Evolutionary conservation across 2,797 vertebrate genomes (phyloP).

Genomic region (Rachycentron canadum): DNA sequence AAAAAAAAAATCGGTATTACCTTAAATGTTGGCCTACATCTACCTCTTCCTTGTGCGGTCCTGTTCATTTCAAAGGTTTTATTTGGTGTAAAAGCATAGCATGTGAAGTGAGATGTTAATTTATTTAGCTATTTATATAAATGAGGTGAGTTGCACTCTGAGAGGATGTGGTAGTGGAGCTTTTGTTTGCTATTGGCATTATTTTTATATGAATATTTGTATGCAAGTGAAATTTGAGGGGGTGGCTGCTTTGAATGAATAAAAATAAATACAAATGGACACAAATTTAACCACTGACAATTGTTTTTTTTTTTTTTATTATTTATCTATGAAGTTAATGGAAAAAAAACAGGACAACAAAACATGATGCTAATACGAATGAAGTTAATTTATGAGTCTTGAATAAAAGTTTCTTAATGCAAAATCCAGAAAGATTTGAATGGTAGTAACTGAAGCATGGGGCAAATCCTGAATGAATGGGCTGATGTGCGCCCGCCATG

Average conservation of each 20-base stretch:
- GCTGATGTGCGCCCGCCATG: too few species aligned
- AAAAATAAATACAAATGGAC: constrained; percentile 6
- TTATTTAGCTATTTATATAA: constrained; percentile 51
- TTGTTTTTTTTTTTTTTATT: background rate
- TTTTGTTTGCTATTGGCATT: background rate
- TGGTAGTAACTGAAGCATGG: too few species aligned
- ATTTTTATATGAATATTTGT: background rate
- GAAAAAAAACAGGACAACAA: background rate
- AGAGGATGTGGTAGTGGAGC: background rate
- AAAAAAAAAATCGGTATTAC: background rate
- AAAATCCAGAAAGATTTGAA: too few species aligned
- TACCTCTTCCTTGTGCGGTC: constrained; percentile 42
- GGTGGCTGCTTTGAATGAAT: constrained; percentile 19
- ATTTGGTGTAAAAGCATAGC: background rate
- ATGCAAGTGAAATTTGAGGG: background rate
- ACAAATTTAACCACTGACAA: background rate
- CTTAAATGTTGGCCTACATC: constrained; percentile 15
- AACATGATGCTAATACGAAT: background rate
- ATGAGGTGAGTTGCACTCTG: rapidly evolving
- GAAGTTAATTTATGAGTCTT: too few species aligned
- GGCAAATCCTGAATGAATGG: too few species aligned
- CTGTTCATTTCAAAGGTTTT: background rate
- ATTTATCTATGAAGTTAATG: background rate
- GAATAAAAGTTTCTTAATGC: too few species aligned
- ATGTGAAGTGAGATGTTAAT: constrained; percentile 18